phyloP scores from a whole-genome alignment of 2,888 invertebrate species.

The Zaprionus lineosus region DNA sequence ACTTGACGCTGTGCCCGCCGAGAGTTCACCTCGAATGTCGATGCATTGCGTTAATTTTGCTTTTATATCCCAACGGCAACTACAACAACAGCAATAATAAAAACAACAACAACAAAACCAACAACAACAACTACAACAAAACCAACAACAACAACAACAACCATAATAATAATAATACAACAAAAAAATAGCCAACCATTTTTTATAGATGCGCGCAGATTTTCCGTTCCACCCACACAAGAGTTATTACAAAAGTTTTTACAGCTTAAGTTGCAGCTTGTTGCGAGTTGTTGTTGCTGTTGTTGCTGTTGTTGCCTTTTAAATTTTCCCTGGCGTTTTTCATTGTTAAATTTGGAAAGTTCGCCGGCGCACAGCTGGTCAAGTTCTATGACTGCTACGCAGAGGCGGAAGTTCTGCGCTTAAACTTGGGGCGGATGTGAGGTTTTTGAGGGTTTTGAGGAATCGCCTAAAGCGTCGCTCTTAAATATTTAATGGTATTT shows the following conservation, averaged over 20 bases:
- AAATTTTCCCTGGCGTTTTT: constrained; percentile 33
- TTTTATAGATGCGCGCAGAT: constrained; percentile 65
- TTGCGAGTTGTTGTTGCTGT: constrained; percentile 18
- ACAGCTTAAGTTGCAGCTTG: constrained; percentile 46
- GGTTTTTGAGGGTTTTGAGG: background rate
- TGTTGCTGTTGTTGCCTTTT: constrained; percentile 21
- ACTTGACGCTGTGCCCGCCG: background rate
- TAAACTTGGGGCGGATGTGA: constrained; percentile 34
- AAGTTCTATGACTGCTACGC: constrained; percentile 18
- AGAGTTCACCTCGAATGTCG: constrained; percentile 50
- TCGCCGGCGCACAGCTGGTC: constrained; percentile 41
- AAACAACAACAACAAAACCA: constrained; percentile 19
- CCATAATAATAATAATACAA: constrained; percentile 31
- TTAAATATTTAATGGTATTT: constrained; percentile 50
- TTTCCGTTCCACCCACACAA: constrained; percentile 42
- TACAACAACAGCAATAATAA: constrained; percentile 27
- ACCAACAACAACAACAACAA: constrained; percentile 28
- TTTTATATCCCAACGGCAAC: constrained; percentile 45
- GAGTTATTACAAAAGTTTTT: constrained; percentile 62
- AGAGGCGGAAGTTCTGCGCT: constrained; percentile 24
- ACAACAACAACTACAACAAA: constrained; percentile 16
- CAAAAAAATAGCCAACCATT: too few species aligned
- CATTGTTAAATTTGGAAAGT: constrained; percentile 49
- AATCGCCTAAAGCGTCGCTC: background rate
- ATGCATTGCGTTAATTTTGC: constrained; percentile 65